Evolutionary conservation across 2,888 invertebrate species (phyloP).

Genomic region (Drosophila nr. medialis): DNA sequence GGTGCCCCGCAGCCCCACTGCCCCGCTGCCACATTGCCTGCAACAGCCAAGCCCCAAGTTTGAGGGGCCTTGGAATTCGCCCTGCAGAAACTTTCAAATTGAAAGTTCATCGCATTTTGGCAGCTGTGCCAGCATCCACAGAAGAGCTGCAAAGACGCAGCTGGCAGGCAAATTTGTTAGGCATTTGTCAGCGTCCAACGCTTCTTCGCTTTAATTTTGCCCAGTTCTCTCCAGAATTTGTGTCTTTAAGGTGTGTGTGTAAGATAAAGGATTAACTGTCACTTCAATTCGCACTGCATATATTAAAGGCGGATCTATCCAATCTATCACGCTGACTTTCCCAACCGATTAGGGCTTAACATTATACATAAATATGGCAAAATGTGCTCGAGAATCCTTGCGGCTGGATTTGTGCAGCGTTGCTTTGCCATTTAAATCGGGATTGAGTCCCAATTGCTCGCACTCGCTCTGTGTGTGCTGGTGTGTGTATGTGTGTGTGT

Average conservation of each 20-base stretch:
- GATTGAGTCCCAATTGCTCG: slow-evolving; percentile 46
- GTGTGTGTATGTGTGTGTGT: slow-evolving; percentile 4
- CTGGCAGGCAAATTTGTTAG: slow-evolving; percentile 39
- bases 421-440: slow-evolving; percentile 69
- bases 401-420: slow-evolving; percentile 71
- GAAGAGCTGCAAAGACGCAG: slow-evolving; percentile 22
- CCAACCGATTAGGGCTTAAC: slow-evolving; percentile 48
- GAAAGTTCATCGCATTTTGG: slow-evolving; percentile 68
- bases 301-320: slow-evolving; percentile 36
- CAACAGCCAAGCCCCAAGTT: not conserved
- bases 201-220: slow-evolving; percentile 19
- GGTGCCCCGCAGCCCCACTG: not conserved
- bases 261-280: slow-evolving; percentile 32
- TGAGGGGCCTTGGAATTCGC: slow-evolving; percentile 6
- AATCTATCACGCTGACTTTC: slow-evolving; percentile 42
- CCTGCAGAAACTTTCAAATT: slow-evolving; percentile 61
- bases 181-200: slow-evolving; percentile 23
- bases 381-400: slow-evolving; percentile 66
- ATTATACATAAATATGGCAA: slow-evolving; percentile 64
- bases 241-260: slow-evolving; percentile 1
- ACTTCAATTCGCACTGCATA: slow-evolving; percentile 18
- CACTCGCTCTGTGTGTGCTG: not conserved
- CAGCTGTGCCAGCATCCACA: slow-evolving; percentile 30
- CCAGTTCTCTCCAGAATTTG: slow-evolving; percentile 11
- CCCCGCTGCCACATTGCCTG: not conserved